Conservation (phyloP, 2,113 vertebrate genomes). For the Elanus axillaris region DNA sequence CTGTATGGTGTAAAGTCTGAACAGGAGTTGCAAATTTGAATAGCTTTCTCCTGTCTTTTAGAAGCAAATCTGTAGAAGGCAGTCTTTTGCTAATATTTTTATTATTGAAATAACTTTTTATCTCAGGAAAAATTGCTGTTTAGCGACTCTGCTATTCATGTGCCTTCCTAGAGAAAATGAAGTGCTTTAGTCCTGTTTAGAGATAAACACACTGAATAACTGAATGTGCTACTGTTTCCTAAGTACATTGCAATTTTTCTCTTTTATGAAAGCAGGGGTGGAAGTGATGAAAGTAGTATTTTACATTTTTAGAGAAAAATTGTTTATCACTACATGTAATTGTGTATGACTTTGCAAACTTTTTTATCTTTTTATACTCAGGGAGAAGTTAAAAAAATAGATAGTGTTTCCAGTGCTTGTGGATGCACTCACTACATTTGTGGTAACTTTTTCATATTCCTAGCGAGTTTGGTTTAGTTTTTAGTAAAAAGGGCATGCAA, state of each 20-base stretch:
- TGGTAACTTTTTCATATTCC: conserved; percentile 74
- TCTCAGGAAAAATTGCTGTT: neutral
- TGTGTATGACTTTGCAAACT: neutral
- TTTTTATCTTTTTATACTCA: conserved; percentile 59
- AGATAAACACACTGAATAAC: neutral
- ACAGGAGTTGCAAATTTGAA: neutral
- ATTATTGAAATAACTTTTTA: neutral
- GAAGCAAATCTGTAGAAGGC: neutral
- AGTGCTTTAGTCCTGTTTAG: neutral
- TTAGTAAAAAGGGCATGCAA: neutral
- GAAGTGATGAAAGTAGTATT: neutral
- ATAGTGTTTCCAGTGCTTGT: conserved; percentile 79
- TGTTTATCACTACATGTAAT: neutral
- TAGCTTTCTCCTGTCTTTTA: neutral
- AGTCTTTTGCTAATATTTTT: neutral
- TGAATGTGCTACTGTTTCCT: neutral
- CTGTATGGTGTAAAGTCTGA: neutral
- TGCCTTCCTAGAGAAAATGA: neutral
- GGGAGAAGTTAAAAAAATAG: conserved; percentile 86
- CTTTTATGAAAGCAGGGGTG: neutral
- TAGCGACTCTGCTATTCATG: neutral
- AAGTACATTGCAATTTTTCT: neutral
- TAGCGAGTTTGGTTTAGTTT: neutral
- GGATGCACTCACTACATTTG: conserved; percentile 85
- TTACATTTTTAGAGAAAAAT: neutral